Conservation (phyloP, 2,888 invertebrate genomes). For the Psylliodes chrysocephalus region DNA sequence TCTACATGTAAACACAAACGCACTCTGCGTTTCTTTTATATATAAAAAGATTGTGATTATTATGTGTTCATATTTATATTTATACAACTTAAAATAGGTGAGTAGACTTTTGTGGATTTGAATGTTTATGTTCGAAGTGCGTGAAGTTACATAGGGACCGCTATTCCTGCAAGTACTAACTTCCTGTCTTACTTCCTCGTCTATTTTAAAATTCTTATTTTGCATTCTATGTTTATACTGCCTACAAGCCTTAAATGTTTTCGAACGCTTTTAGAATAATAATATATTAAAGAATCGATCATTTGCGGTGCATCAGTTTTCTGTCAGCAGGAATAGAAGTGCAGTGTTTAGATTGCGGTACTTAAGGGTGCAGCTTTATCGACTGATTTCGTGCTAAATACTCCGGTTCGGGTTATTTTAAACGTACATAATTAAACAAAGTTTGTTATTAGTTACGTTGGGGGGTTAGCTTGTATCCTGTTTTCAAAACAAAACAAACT, state of each 20-base stretch:
- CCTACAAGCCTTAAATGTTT: conserved; percentile 3
- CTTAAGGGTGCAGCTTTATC: neutral
- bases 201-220: conserved; percentile 19
- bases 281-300: conserved; percentile 1
- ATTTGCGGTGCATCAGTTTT: neutral
- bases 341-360: neutral
- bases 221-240: conserved; percentile 16
- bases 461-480: neutral
- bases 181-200: conserved; percentile 29
- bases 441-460: neutral
- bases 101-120: neutral
- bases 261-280: conserved; percentile 14
- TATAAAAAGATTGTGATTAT: conserved; percentile 14
- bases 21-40: conserved; percentile 10
- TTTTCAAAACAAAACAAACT: conserved; percentile 31
- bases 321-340: neutral
- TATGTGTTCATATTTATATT: conserved; percentile 26
- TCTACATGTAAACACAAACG: conserved; percentile 18
- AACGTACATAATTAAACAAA: neutral
- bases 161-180: conserved; percentile 18
- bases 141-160: neutral
- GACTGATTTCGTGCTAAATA: too few relatives aligned
- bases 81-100: conserved; percentile 17
- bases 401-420: too few relatives aligned
- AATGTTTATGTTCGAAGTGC: conserved; percentile 4